phyloP scores from a whole-genome alignment of 1,140 invertebrate genomes.

The Drosophila rufa region DNA sequence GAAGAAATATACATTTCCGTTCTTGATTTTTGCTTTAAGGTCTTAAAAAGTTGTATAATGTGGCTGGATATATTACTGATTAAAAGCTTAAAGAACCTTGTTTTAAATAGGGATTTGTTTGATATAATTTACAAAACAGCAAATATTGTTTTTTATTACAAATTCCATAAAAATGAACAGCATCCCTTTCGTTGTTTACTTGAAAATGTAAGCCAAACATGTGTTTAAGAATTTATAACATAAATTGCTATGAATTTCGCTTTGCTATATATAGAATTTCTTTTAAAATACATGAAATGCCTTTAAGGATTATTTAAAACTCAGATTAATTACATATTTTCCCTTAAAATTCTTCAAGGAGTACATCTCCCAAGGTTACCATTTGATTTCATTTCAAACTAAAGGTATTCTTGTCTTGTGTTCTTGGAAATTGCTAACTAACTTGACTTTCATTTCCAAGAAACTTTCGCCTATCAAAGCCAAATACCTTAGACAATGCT shows the following conservation, averaged over 20 bases:
- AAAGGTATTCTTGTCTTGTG: background rate
- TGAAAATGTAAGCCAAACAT: too few relatives aligned
- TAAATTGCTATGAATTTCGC: too few relatives aligned
- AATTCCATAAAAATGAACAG: background rate
- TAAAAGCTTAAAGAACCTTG: too few relatives aligned
- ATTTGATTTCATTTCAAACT: background rate
- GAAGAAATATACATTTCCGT: constrained; percentile 1
- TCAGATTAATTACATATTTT: background rate
- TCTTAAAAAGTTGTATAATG: background rate
- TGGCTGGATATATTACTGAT: background rate
- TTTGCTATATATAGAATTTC: too few relatives aligned
- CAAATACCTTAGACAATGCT: background rate
- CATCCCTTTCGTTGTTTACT: background rate
- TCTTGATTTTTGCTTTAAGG: background rate
- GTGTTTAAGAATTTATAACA: too few relatives aligned
- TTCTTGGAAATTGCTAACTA: background rate
- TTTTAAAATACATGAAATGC: too few relatives aligned
- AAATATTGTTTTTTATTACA: too few relatives aligned
- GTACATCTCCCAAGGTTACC: background rate
- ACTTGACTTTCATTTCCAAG: constrained; percentile 15
- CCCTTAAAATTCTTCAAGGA: background rate
- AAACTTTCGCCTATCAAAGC: constrained; percentile 37
- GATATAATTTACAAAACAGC: background rate
- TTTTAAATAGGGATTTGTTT: background rate
- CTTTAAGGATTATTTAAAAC: background rate